Base-by-base conservation (phyloP, 1,140 invertebrate genomes). In the Drosophila bocqueti region DNA sequence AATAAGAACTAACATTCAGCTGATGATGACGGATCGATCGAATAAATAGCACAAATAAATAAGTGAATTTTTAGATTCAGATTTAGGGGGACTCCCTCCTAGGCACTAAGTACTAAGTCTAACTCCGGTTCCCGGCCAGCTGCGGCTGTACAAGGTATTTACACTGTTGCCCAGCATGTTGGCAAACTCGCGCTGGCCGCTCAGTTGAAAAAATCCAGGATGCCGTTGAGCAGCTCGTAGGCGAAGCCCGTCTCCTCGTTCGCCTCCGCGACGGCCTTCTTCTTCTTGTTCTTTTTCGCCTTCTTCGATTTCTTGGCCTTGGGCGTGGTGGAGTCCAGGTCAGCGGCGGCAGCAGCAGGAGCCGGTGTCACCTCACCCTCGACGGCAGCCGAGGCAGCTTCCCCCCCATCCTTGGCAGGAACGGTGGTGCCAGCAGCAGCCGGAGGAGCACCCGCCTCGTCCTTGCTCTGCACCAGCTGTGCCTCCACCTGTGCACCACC, bases 161-260 rank as follows among this genome's bases (percentile, higher is more conserved):
- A 92, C 91, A 92, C 85, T 83, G 78, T 91, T 91, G 62, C 82
- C 87, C 54, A 81, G 59, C 91, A 86, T 92, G 57, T 87, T 86
- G 81, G 84, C 86, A 77, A 89, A 76, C 54, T 87, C 81, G 31
- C 77, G 82, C 66, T 89, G 82, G 82, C 77, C 74, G 83, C 84
- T 91, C 68, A 92, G 54, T 92, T 92, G 83, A 92, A 92, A 84
- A 92, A 92, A 85, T 92, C 91, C 73, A 92, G 76, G 11, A 92
- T 84, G 36, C 91, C 91, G n/a, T 91, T 92, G 42, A 92, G 74
- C 11, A 92, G 54, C 52, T 92, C 91, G 45, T 81, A 84, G 61
- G 91, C 91, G 36, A 92, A 92, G 66, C 83, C 91, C 5, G 72
- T 57, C 43, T 91, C 91, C 16, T 65, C 65, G 34, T 47, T 63